Evolutionary conservation across 2,113 vertebrate genomes (phyloP).

Genomic region (Calypte anna): DNA sequence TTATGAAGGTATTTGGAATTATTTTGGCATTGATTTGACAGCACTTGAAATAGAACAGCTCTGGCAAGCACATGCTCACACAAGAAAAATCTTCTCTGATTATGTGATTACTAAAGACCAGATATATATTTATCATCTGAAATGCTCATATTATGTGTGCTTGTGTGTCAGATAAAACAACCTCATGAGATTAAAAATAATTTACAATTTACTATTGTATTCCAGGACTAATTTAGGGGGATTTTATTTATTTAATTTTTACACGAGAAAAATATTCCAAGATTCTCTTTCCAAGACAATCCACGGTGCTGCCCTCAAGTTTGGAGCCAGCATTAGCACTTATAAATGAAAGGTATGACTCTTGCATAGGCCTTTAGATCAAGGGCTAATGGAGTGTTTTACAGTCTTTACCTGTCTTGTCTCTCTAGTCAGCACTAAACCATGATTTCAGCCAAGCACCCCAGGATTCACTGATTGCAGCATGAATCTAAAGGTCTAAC

Average conservation of each 20-base stretch:
- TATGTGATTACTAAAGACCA: not conserved
- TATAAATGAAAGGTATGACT: not conserved
- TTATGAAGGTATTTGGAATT: not conserved
- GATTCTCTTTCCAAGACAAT: not conserved
- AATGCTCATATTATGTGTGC: not conserved
- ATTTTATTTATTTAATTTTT: not conserved
- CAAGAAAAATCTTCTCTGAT: not conserved
- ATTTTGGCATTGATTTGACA: not conserved
- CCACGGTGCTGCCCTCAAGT: not conserved
- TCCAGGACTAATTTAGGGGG: not conserved
- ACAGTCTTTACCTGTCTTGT: conserved; percentile 35
- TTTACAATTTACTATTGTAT: not conserved
- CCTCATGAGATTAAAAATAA: not conserved
- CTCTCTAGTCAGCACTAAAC: conserved; percentile 46
- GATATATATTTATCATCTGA: not conserved
- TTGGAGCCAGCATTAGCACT: not conserved
- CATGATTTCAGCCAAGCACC: conserved; percentile 41
- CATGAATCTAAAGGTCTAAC: conserved; percentile 54
- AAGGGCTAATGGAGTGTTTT: conserved; percentile 26
- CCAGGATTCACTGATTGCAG: conserved; percentile 67
- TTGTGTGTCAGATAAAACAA: not conserved
- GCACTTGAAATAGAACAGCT: not conserved
- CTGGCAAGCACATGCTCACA: not conserved
- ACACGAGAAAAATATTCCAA: not conserved
- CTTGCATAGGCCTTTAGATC: not conserved